Evolutionary conservation across 2,113 vertebrate genomes (phyloP).

Genomic region (Brachypteracias leptosomus): DNA sequence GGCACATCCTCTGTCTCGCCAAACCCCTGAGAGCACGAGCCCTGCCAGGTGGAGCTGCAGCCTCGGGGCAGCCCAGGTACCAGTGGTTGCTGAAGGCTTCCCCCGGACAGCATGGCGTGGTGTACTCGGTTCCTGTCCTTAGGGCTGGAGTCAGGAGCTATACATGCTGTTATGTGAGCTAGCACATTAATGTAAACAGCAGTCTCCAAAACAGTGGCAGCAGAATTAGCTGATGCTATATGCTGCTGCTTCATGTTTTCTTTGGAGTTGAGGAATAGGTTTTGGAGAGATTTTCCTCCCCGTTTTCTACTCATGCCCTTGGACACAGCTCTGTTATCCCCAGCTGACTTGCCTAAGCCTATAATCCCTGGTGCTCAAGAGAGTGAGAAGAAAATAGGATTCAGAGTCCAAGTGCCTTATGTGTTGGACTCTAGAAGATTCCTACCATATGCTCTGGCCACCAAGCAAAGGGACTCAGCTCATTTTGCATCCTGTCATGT

Average conservation of each 20-base stretch:
- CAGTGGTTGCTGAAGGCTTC: neutral
- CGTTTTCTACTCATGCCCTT: slow-evolving; percentile 49
- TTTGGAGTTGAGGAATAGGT: slow-evolving; percentile 65
- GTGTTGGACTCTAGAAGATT: slow-evolving; percentile 54
- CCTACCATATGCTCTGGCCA: slow-evolving; percentile 64
- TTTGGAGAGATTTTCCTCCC: slow-evolving; percentile 62
- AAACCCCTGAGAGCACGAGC: neutral
- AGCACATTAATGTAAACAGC: slow-evolving; percentile 59
- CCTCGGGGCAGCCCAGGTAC: neutral
- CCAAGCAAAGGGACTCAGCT: slow-evolving; percentile 44
- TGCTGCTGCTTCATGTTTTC: slow-evolving; percentile 62
- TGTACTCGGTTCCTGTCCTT: neutral
- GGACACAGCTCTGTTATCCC: slow-evolving; percentile 57
- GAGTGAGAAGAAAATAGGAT: slow-evolving; percentile 67
- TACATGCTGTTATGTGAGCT: slow-evolving; percentile 47
- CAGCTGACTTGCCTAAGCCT: slow-evolving; percentile 65
- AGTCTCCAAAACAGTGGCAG: slow-evolving; percentile 70
- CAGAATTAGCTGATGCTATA: slow-evolving; percentile 64
- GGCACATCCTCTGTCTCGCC: neutral
- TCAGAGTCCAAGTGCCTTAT: slow-evolving; percentile 42
- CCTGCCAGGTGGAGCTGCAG: neutral
- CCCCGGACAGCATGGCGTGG: fast-evolving
- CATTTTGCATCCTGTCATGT: slow-evolving; percentile 39
- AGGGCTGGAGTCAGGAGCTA: slow-evolving; percentile 40
- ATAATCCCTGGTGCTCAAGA: slow-evolving; percentile 64